Percentiles rank a stretch among this genome's conserved stretches.
Evolutionary conservation across 2,888 invertebrate species (phyloP).

Genomic region (Romanomermis culicivorax): DNA sequence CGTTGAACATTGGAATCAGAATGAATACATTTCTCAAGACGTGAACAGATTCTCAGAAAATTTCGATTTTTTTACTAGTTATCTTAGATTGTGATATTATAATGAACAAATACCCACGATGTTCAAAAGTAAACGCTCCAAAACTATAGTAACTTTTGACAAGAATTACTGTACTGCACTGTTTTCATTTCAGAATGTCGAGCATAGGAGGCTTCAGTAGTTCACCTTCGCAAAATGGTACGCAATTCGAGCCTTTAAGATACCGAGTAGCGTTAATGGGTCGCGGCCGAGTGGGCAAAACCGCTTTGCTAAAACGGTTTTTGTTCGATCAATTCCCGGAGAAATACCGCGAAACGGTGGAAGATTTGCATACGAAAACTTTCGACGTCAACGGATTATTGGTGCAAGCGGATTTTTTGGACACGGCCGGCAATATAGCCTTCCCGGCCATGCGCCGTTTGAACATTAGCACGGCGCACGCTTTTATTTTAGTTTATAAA

Average conservation of each 20-base stretch:
- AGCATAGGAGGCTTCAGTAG: background rate
- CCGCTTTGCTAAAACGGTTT: constrained; percentile 71
- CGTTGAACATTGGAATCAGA: too few relatives aligned
- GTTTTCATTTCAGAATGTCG: background rate
- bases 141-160: too few relatives aligned
- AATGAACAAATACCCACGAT: too few relatives aligned
- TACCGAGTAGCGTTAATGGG: constrained; percentile 47
- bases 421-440: constrained; percentile 53
- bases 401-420: constrained; percentile 63
- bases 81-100: too few relatives aligned
- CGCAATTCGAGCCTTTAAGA: background rate
- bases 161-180: too few relatives aligned
- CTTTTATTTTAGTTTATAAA: constrained; percentile 73
- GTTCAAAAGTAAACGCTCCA: too few relatives aligned
- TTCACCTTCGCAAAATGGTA: background rate
- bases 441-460: constrained; percentile 90
- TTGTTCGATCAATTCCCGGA: constrained; percentile 61
- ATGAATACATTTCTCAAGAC: too few relatives aligned
- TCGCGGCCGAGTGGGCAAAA: constrained; percentile 67
- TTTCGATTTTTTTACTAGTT: too few relatives aligned
- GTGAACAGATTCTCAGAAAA: too few relatives aligned
- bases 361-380: constrained; percentile 54
- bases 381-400: constrained; percentile 6
- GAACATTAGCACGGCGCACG: constrained; percentile 77
- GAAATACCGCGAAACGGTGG: constrained; percentile 74